Base-by-base conservation (phyloP, 1,140 invertebrate species). In the Campodea augens region DNA sequence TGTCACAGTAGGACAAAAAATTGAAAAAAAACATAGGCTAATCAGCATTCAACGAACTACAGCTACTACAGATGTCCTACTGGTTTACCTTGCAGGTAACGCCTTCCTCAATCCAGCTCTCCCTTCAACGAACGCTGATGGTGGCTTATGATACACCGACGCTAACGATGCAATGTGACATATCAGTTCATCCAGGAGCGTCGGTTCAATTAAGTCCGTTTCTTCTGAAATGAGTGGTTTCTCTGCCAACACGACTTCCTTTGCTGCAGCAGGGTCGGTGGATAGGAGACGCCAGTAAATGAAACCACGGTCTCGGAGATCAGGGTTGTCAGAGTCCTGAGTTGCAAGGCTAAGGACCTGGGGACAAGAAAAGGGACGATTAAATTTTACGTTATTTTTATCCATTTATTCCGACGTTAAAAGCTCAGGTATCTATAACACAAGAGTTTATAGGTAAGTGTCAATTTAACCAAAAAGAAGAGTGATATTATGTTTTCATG, bases 161-260 rank as follows among this genome's bases (percentile, higher is more conserved):
- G 96, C 96, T 45, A 99, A 70, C 47, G 87, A 93, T 40, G 91
- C 92, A 56, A 99, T 98, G 61, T 99, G 93, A 65, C 95, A 98
- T 56, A 99, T 97, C 21, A 99, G 71, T 67, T 99, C 95, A 61
- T 98, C 95, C 25, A 99, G 67, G 13, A 99, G 66, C 0, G 96
- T 98, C 5, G 96, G 95, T 61, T 99, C 96, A 36, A 99, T 65
- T 3, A 98, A 68, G 69, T 99, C 96, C 0, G 96, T 99, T 69
- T 99, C 96, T 63, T 99, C 96, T 0, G 90, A 96, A 55, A 99
- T 99, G 4, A 99, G 70, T 18, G 96, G 96, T 60, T 99, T 99
- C 60, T 99, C 96, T 1, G 96, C 95, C 13, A 99, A 69, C n/a
- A 99, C 95, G 25, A 92, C 92, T 65, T 99, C 93, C 62, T 98